Evolutionary conservation across 1,140 invertebrate genomes (phyloP).

Genomic region (Hesperophylax magnus): DNA sequence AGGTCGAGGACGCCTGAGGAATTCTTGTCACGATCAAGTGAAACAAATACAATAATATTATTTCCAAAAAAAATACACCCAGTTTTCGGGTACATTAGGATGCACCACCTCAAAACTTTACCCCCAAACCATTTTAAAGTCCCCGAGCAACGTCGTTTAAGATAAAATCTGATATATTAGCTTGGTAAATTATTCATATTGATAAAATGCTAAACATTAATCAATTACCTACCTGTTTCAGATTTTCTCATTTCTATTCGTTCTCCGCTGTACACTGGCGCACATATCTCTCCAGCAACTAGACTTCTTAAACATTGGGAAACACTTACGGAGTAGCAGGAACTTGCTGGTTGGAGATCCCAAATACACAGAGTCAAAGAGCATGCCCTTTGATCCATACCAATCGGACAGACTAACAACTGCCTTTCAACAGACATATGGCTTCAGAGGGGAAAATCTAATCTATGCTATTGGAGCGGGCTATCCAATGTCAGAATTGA

Average conservation of each 20-base stretch:
- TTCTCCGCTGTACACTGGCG: conserved; percentile 21
- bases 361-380: conserved; percentile 22
- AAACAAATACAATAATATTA: no score
- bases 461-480: conserved; percentile 53
- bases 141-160: no score
- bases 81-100: no score
- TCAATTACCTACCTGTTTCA: conserved; percentile 26
- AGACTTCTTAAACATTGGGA: conserved; percentile 47
- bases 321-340: conserved; percentile 34
- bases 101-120: no score
- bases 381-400: conserved; percentile 53
- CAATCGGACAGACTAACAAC: conserved; percentile 44
- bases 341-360: conserved; percentile 48
- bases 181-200: no score
- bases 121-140: no score
- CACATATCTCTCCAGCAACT: conserved; percentile 34
- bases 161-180: no score
- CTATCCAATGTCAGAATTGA: conserved; percentile 45
- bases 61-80: no score
- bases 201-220: no score
- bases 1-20: no score
- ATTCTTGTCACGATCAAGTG: no score
- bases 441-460: conserved; percentile 54
- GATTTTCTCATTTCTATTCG: conserved; percentile 36
- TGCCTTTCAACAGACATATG: conserved; percentile 48